Conservation (phyloP, 2,888 invertebrate genomes). For the Drosophila kambysellisi region DNA sequence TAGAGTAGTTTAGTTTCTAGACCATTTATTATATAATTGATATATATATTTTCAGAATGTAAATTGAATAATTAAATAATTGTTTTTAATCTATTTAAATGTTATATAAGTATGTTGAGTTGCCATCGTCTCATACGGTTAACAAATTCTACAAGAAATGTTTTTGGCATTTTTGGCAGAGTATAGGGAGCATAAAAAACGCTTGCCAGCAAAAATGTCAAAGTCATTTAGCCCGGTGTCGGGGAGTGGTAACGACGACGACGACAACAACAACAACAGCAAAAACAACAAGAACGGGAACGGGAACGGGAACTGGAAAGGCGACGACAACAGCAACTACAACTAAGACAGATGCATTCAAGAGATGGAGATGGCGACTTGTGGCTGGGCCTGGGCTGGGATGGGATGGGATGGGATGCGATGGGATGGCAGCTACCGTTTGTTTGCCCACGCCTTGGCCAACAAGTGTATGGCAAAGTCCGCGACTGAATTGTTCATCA, state of each 20-base stretch:
- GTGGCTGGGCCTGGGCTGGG: slow-evolving; percentile 12
- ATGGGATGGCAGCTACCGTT: slow-evolving; percentile 68
- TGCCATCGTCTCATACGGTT: neutral
- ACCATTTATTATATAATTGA: neutral
- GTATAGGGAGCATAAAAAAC: slow-evolving; percentile 45
- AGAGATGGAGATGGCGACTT: slow-evolving; percentile 40
- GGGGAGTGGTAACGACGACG: slow-evolving; percentile 40
- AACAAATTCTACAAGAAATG: neutral
- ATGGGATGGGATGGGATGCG: neutral
- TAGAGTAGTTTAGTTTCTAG: neutral
- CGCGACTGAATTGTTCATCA: slow-evolving; percentile 73
- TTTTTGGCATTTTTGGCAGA: slow-evolving; percentile 3
- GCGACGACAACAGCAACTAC: slow-evolving; percentile 20
- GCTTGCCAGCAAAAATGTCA: slow-evolving; percentile 73
- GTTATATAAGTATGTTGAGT: neutral
- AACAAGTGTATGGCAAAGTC: slow-evolving; percentile 68
- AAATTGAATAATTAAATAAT: neutral
- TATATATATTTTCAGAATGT: neutral
- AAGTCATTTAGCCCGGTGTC: slow-evolving; percentile 72
- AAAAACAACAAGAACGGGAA: slow-evolving; percentile 19
- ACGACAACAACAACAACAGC: slow-evolving; percentile 11
- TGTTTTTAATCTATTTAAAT: neutral
- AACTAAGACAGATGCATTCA: slow-evolving; percentile 48
- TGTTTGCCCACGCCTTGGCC: slow-evolving; percentile 71
- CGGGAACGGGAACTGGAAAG: slow-evolving; percentile 13